Evolutionary conservation across 2,888 invertebrate genomes (phyloP).

Genomic region (Noctua comes): DNA sequence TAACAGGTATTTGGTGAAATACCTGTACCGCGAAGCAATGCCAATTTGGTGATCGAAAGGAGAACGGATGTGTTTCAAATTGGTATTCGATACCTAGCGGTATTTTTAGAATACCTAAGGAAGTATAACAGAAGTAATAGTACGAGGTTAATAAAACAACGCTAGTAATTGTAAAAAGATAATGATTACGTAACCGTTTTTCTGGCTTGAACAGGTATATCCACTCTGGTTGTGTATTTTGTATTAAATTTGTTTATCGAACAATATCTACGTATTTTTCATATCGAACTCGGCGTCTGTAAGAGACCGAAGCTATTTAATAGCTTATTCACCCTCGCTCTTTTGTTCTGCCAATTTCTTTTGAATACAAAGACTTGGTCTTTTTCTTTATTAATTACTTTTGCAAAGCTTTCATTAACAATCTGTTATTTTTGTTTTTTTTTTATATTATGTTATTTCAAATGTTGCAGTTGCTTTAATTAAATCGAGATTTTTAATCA

Average conservation of each 20-base stretch:
- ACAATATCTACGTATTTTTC: background rate
- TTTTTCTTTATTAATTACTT: slow-evolving; percentile 3
- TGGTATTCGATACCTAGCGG: slow-evolving; percentile 11
- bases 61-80: slow-evolving; percentile 33
- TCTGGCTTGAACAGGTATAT: background rate
- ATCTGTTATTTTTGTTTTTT: background rate
- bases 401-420: slow-evolving; percentile 4
- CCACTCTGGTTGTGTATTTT: background rate
- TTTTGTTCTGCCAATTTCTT: slow-evolving; percentile 3
- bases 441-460: background rate
- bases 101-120: slow-evolving; percentile 5
- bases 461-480: background rate
- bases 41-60: slow-evolving; percentile 15
- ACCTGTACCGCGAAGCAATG: background rate
- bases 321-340: background rate
- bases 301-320: background rate
- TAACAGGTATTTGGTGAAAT: slow-evolving; percentile 22
- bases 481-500: background rate
- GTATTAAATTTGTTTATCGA: background rate
- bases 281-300: background rate
- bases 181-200: background rate
- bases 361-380: background rate
- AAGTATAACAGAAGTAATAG: background rate
- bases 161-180: background rate
- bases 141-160: background rate